Evolutionary conservation across 2,888 invertebrate species (phyloP), one percentile per base, ranked within the genome.

Genomic region (Argynnis bischoffii): DNA sequence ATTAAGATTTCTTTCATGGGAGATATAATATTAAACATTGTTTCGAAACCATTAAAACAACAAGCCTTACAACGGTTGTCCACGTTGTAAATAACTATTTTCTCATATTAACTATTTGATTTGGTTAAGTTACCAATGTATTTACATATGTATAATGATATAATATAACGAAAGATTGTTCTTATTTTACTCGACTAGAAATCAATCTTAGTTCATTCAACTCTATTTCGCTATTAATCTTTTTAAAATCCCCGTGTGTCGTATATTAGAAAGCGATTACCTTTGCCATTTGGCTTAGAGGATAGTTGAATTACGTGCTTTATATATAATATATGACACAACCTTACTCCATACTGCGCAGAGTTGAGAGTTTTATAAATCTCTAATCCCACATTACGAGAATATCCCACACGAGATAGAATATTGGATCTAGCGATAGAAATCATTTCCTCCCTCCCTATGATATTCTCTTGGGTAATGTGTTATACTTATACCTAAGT

Each of bases 291-390:
- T 41, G 13, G 55, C 53, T 18, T 55, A 41, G 16, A 55, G 54
- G 55, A 54, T 55, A 66, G 59, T 57, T 64, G 50, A 57, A 59
- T 60, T 26, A 57, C 64, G 54, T 53, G 59, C 54, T 26, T 21
- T 55, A 35, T 66, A 47, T 31, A 55, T 66, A 46, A 35, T 48
- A 48, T 21, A 61, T 55, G 6, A 61, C 61, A 35, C 13, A 26
- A 26, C 26, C 26, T 61, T 1, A 18, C 18, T 51, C 18, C 35
- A 5, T 53, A 11, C 18, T 35, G 6, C 41, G 8, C 18, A 16
- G 14, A 51, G 50, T 53, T 57, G 46, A 57, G 6, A 11, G 18
- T 26, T 26, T n/a, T 47, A 46, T 59, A 47, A 55, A 55, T 55
- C 6, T 55, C 11, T 31, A 31, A 55, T 35, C 35, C 35, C 35